phyloP scores from a whole-genome alignment of 2,888 invertebrate species.

The Hydraecia micacea region DNA sequence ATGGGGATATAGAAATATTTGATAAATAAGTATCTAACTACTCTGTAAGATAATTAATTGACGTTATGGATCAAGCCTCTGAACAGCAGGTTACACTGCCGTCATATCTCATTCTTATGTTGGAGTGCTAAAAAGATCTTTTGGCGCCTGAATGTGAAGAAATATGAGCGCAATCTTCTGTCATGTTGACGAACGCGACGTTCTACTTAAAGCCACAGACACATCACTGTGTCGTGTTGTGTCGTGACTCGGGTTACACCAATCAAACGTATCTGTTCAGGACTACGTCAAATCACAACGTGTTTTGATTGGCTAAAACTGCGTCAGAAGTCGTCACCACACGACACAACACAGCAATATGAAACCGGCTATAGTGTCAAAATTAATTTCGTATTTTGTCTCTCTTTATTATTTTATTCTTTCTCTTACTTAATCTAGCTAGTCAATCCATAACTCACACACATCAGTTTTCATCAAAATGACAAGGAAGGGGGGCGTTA shows the following conservation, averaged over 20 bases:
- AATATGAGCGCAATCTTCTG: background rate
- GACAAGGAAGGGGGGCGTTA: background rate
- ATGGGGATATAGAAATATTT: constrained; percentile 50
- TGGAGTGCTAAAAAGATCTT: background rate
- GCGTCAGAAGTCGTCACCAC: background rate
- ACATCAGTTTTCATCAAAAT: background rate
- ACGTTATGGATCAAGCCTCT: constrained; percentile 1
- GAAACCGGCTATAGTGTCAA: background rate
- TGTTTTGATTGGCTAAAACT: background rate
- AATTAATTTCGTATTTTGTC: background rate
- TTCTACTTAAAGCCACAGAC: background rate
- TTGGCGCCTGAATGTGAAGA: background rate
- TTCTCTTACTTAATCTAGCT: background rate
- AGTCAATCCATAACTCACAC: background rate
- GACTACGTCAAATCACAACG: too few species aligned
- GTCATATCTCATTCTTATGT: too few species aligned
- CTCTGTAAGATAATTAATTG: constrained; percentile 34
- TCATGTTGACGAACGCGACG: background rate
- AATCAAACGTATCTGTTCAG: background rate
- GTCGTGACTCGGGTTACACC: background rate
- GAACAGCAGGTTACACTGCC: background rate
- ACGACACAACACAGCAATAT: background rate
- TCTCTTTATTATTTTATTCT: background rate
- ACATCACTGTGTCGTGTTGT: background rate
- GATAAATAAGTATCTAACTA: background rate